These are phyloP conservation scores for Tangara arthus DNA, from an alignment of 2,797 vertebrate genomes.

Conservation along the genomic window DNA sequence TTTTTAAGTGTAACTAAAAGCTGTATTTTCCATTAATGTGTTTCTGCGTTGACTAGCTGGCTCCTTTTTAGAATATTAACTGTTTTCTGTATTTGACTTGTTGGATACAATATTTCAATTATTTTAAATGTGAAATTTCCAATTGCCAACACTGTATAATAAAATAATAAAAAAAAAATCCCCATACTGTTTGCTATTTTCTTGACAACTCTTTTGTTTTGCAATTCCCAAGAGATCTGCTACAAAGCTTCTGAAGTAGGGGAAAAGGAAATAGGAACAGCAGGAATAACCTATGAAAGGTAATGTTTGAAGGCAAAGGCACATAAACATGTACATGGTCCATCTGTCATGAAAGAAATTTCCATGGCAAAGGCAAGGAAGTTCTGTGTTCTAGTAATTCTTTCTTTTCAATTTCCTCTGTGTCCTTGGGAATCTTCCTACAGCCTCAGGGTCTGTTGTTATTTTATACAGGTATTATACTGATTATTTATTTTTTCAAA, in stretches of 20 bases:
- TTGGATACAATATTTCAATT: slow-evolving; percentile 84
- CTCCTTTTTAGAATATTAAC: slow-evolving; percentile 80
- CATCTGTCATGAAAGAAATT: neutral
- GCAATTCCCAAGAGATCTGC: neutral
- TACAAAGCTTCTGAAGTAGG: neutral
- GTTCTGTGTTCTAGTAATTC: neutral
- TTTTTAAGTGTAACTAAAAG: slow-evolving; percentile 72
- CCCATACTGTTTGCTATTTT: neutral
- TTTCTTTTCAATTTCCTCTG: neutral
- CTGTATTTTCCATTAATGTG: slow-evolving; percentile 73
- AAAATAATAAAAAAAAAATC: slow-evolving; percentile 15
- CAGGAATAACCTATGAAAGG: neutral
- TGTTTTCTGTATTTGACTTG: slow-evolving; percentile 85
- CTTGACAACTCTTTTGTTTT: neutral
- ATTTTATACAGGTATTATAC: neutral
- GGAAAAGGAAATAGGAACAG: slow-evolving; percentile 15
- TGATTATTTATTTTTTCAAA: neutral
- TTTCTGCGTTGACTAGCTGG: slow-evolving; percentile 69
- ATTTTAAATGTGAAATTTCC: slow-evolving; percentile 72
- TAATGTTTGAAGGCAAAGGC: neutral
- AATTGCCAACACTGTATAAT: slow-evolving; percentile 71
- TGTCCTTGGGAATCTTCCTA: neutral
- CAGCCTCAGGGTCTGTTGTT: neutral
- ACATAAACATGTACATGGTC: neutral
- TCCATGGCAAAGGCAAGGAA: slow-evolving; percentile 4